Percentiles rank a stretch among this genome's conserved stretches.
Conservation (phyloP, 2,113 vertebrate genomes). For the Antechinus flavipes region DNA sequence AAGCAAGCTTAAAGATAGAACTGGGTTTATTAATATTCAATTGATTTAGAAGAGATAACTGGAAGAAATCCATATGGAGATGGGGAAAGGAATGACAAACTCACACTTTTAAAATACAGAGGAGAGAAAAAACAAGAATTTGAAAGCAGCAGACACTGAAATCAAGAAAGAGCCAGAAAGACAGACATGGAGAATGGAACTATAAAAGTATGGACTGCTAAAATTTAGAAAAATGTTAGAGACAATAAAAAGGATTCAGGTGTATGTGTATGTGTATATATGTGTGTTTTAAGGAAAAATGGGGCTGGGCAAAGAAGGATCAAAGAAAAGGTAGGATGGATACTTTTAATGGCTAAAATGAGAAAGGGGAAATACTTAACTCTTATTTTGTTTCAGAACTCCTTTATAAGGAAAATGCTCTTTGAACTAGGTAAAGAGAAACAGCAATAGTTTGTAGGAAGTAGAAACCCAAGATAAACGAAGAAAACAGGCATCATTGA, state of each 20-base stretch:
- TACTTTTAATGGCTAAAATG: background rate
- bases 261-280: no score
- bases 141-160: background rate
- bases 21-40: background rate
- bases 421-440: background rate
- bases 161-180: background rate
- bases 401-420: background rate
- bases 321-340: background rate
- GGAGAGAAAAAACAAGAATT: background rate
- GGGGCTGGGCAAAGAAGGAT: background rate
- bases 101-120: background rate
- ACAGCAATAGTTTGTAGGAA: background rate
- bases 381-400: background rate
- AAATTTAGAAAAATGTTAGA: background rate
- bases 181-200: background rate
- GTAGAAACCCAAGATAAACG: background rate
- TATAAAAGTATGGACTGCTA: background rate
- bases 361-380: background rate
- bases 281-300: background rate
- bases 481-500: background rate
- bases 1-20: background rate
- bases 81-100: background rate
- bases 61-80: background rate
- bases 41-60: background rate
- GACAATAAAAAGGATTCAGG: background rate